Conservation (phyloP, 2,113 vertebrate genomes). For the Polyodon spathula region DNA sequence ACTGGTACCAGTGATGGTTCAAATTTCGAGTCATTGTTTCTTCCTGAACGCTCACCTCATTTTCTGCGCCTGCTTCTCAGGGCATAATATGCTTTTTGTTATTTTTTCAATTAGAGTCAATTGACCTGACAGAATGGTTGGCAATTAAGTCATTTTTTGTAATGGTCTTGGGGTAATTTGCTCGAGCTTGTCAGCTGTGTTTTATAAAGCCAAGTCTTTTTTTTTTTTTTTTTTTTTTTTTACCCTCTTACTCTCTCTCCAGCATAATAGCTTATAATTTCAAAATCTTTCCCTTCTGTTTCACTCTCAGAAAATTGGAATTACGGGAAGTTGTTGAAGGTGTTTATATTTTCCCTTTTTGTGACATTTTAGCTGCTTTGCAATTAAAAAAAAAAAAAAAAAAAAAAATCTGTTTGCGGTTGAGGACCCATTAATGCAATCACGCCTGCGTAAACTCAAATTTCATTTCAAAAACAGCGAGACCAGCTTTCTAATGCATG, state of each 20-base stretch:
- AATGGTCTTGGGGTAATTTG: conserved; percentile 98
- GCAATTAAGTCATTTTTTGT: conserved; percentile 99
- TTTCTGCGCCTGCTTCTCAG: conserved; percentile 69
- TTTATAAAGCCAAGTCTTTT: conserved; percentile 84
- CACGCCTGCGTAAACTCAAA: conserved; percentile 74
- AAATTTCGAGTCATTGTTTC: conserved; percentile 84
- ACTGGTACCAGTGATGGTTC: conserved; percentile 52
- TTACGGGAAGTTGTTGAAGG: conserved; percentile 99
- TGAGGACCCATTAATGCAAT: conserved; percentile 58
- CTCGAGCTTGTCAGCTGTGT: conserved; percentile 95
- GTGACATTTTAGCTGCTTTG: conserved; percentile 65
- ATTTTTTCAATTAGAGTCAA: conserved; percentile 99
- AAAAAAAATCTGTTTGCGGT: conserved; percentile 83
- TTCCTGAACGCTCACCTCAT: conserved; percentile 85
- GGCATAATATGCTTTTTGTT: conserved; percentile 92
- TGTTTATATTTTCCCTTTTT: conserved; percentile 63
- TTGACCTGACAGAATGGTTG: conserved; percentile 99
- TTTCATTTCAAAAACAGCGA: conserved; percentile 83
- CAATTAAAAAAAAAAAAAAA: conserved; percentile 85
- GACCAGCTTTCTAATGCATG: conserved; percentile 69
- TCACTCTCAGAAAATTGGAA: conserved; percentile 98
- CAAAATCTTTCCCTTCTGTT: conserved; percentile 97
- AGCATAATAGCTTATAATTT: conserved; percentile 99
- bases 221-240: conserved; percentile 43
- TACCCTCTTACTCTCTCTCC: conserved; percentile 63